These are phyloP conservation scores for Epsilonema sp. DNA, from an alignment of 2,888 invertebrate species.

Conservation along the genomic window DNA sequence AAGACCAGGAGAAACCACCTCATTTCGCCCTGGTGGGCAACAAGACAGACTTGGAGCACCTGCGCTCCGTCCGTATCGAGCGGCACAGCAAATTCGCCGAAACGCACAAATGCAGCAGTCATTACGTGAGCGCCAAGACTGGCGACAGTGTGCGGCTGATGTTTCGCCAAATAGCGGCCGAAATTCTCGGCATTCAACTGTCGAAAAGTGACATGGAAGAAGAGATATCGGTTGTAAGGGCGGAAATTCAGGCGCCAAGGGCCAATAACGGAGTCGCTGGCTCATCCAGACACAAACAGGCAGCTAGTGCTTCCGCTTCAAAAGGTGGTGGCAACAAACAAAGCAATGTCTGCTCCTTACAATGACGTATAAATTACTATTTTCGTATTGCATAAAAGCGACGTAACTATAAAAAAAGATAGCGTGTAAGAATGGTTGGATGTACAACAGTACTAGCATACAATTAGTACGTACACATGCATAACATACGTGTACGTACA, in stretches of 20 bases:
- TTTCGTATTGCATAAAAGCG: too few relatives aligned
- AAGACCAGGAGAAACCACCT: slow-evolving; percentile 22
- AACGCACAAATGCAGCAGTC: slow-evolving; percentile 33
- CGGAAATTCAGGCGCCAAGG: slow-evolving; percentile 39
- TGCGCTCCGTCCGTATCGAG: slow-evolving; percentile 35
- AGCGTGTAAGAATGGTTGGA: too few relatives aligned
- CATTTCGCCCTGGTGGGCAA: slow-evolving; percentile 37
- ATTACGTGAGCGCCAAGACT: slow-evolving; percentile 38
- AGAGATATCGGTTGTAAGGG: slow-evolving; percentile 45
- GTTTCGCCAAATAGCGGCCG: slow-evolving; percentile 42
- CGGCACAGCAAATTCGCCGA: slow-evolving; percentile 35
- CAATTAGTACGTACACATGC: too few relatives aligned
- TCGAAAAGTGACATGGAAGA: slow-evolving; percentile 46
- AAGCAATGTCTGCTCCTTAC: too few relatives aligned
- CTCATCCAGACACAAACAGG: too few relatives aligned
- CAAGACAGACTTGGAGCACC: slow-evolving; percentile 38
- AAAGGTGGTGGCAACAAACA: too few relatives aligned
- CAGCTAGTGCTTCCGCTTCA: too few relatives aligned
- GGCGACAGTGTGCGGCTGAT: slow-evolving; percentile 35
- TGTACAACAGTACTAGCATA: too few relatives aligned
- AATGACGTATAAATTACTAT: too few relatives aligned
- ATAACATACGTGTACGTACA: too few relatives aligned
- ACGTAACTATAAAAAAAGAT: too few relatives aligned
- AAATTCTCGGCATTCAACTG: slow-evolving; percentile 44
- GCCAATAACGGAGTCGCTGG: too few relatives aligned